Evolutionary conservation across 1,140 invertebrate genomes (phyloP), one percentile per base, ranked within the genome.

Genomic region (Drosophila santomea): DNA sequence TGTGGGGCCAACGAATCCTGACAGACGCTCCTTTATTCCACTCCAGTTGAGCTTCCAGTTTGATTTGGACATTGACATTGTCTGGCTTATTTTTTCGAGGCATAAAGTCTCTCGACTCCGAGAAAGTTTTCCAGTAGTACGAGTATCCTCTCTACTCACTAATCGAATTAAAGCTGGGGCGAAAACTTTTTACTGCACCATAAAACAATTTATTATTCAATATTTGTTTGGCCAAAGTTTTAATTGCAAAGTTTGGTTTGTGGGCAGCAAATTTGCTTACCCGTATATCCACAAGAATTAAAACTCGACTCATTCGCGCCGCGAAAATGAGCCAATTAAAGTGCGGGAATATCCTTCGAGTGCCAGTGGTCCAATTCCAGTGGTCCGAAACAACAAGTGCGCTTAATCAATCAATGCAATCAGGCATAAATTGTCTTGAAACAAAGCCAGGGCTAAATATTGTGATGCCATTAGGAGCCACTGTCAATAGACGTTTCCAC

Each of bases 361-460:
- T 36, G 64, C 57, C 64, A 55, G 20, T 20, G 20, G 1, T 20
- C 39, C 76, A 57, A n/a, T 56, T 59, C 71, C 23, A 10, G 35
- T 12, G 44, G 20, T n/a, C 15, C 47, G 28, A 35, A 36, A 78
- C 63, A 82, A 82, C 83, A 77, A 88, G 79, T 80, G 84, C 64
- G 79, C 72, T 67, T 84, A 89, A 89, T 89, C 84, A 89, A 89
- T 89, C 84, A 89, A 80, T 80, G 84, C 84, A 89, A 89, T 89
- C 84, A 89, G 77, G 77, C 84, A 89, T 84, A 84, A 89, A 89
- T 89, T 89, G 84, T 89, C 84, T 80, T 89, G 74, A 80, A 84
- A 89, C 84, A 89, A 84, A 89, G 77, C 77, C 54, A 51, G 47
- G 47, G 64, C 84, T 89, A 89, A 89, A 80, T 80, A 89, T 89